Base-by-base conservation (phyloP, 2,888 invertebrate species). In the Ophonus ardosiacus region DNA sequence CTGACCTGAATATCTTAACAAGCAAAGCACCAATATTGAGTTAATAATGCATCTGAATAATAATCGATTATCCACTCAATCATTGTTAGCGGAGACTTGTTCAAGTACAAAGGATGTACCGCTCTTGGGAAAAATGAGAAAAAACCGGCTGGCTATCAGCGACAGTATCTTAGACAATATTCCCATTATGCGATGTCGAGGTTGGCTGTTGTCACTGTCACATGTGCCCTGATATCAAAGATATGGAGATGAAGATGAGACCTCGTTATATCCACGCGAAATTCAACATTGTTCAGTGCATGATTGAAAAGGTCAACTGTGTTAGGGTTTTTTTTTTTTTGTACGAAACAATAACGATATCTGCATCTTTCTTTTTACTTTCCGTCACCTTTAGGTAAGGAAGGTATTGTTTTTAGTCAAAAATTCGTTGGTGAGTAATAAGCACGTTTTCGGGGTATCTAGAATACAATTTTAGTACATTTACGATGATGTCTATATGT, bases 121-220 rank as follows among this genome's bases (percentile, higher is more conserved):
- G 81, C 51, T 10, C 59, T 15, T 18, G 17, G 40, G 21, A 71
- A 71, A 76, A 83, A 83, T 40, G 17, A 59, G 17, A 59, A 74
- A 51, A 81, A 83, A 83, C 83, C 76, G 74, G 83, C 38, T 76
- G 17, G 74, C 76, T 82, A 82, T 83, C 83, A 83, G 24, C 40
- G 74, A 18, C 59, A 57, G 76, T 38, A 83, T 83, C 83, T 83
- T 83, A 76, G 71, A 83, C 83, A 83, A 83, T 83, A 76, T 83
- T 76, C 74, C 83, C 61, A 76, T 83, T 83, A 76, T 83, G 61
- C 59, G 61, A 74, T 76, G 74, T 83, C 63, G 68, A 38, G 31
- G 71, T 43, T 74, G 71, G 71, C 43, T 7, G 57, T 31, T 71
- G 57, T 82, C 71, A 68, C 68, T 59, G 56, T 71, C 82, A 68